Percentiles rank a stretch among this genome's conserved stretches.
Conservation (phyloP, 35 echinoderm and acorn worm genomes). For the Hemicentrotus pulcherrimus region DNA sequence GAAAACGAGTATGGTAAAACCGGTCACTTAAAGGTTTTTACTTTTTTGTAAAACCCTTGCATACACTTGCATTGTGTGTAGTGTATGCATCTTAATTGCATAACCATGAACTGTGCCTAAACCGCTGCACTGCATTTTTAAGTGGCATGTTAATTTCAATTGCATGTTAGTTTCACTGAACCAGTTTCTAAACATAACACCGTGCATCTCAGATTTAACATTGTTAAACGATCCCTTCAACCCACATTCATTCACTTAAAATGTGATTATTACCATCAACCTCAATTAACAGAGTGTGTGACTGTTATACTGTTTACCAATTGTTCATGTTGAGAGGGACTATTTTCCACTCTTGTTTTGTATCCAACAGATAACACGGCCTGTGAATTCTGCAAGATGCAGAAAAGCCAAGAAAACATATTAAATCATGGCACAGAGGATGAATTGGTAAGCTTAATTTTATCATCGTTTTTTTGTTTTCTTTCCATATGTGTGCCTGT, state of each 20-base stretch:
- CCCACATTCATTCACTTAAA: not conserved
- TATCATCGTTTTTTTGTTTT: not conserved
- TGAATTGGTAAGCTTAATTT: constrained; percentile 29
- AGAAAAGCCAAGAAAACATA: not conserved
- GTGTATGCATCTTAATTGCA: too few species aligned
- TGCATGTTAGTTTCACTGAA: too few species aligned
- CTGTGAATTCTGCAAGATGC: constrained; percentile 27
- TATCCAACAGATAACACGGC: not conserved
- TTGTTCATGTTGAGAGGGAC: not conserved
- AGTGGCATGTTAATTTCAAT: not conserved
- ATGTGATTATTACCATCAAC: not conserved
- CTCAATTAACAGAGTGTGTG: not conserved
- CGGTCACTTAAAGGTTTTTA: too few species aligned
- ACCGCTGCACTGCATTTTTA: not conserved
- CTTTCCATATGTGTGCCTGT: too few species aligned
- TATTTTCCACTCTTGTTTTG: not conserved
- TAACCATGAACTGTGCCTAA: too few species aligned
- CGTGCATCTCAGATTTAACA: too few species aligned
- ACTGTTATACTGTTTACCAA: not conserved
- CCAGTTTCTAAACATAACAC: too few species aligned
- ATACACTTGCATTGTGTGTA: too few species aligned
- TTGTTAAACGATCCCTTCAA: too few species aligned
- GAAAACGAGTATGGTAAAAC: too few species aligned
- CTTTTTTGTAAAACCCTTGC: too few species aligned
- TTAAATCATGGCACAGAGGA: constrained; percentile 29